Evolutionary conservation across 2,113 vertebrate species (phyloP), one percentile per base, ranked within the genome.

Genomic region (Pitta sordida): DNA sequence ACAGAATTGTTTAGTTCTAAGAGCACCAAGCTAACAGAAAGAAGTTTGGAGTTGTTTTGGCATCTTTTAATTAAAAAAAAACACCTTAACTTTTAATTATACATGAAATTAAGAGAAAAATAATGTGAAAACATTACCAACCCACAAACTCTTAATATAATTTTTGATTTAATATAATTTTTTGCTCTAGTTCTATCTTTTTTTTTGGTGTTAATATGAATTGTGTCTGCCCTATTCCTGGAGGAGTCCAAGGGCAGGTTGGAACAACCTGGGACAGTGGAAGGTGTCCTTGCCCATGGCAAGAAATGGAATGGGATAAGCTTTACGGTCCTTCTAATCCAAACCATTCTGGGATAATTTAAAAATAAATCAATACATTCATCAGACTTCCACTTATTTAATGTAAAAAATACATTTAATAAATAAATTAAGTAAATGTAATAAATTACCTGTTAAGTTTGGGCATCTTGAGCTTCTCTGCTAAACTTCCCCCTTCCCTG

Each of bases 401-500:
- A 60, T 29, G 37, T 37, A 51, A n/a, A n/a, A n/a, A n/a, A n/a
- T n/a, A n/a, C n/a, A n/a, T n/a, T n/a, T n/a, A n/a, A n/a, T n/a
- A n/a, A n/a, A n/a, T n/a, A n/a, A n/a, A n/a, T n/a, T n/a, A n/a
- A n/a, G n/a, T n/a, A n/a, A n/a, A n/a, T n/a, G n/a, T n/a, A n/a
- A n/a, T n/a, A n/a, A n/a, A 21, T 27, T 37, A 13, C 22, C 46
- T 55, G 12, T 34, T 23, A 83, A 13, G 21, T 39, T 78, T 60
- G 51, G 24, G 11, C 41, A 29, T 41, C 55, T 62, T 77, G 27
- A 60, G 81, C 52, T 43, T 56, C 14, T 56, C 12, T 73, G n/a
- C 78, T 94, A 59, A 70, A 82, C 36, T 62, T 86, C 63, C 37
- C 89, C 36, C 48, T 71, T 59, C 90, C 62, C 91, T 97, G 92